phyloP scores from a whole-genome alignment of 1,140 invertebrate species.

The Panagrolaimus sp. region DNA sequence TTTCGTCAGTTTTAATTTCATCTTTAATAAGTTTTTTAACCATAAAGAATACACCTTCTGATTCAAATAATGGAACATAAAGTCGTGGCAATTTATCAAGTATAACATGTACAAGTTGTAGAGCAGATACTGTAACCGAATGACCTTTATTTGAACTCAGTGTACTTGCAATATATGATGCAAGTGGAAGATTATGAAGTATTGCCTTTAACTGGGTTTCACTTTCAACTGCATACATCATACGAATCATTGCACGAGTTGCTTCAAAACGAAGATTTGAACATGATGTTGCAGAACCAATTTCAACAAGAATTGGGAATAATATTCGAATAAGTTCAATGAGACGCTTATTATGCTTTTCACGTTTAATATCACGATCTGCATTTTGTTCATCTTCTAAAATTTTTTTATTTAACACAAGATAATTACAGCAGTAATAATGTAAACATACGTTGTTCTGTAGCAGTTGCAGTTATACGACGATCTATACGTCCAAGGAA shows the following conservation, averaged over 20 bases:
- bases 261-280: constrained; percentile 36
- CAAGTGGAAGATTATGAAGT: constrained; percentile 36
- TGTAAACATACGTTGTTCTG: neutral
- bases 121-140: constrained; percentile 41
- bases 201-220: constrained; percentile 24
- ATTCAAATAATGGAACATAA: constrained; percentile 49
- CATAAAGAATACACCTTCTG: constrained; percentile 37
- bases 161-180: constrained; percentile 37
- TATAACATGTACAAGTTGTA: constrained; percentile 46
- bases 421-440: too few species aligned
- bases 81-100: constrained; percentile 51
- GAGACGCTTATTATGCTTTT: constrained; percentile 22
- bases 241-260: constrained; percentile 45
- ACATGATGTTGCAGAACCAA: constrained; percentile 45
- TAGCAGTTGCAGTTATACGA: neutral
- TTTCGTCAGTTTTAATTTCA: neutral
- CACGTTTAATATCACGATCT: constrained; percentile 20
- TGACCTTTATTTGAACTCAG: constrained; percentile 48
- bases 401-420: too few species aligned
- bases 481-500: constrained; percentile 17
- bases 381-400: constrained; percentile 20
- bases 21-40: neutral
- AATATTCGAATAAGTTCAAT: constrained; percentile 33
- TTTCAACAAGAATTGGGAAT: constrained; percentile 52
- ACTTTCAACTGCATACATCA: constrained; percentile 50